Conservation (phyloP, 2,113 vertebrate genomes). For the Ibidorhyncha struthersii region DNA sequence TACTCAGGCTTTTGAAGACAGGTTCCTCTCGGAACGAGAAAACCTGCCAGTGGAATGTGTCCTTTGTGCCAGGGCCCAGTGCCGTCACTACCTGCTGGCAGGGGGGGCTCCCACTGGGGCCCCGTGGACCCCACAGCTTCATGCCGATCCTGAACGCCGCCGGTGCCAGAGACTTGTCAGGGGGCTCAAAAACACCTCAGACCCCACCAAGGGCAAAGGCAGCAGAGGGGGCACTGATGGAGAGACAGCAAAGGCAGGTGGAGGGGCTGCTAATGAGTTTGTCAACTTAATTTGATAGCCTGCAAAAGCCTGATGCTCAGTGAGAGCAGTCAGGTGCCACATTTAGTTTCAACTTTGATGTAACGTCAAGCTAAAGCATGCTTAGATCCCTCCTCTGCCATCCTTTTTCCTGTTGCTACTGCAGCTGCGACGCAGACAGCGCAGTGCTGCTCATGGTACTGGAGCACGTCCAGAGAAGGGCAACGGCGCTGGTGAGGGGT, state of each 20-base stretch:
- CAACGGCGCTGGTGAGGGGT: background rate
- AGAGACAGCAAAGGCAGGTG: background rate
- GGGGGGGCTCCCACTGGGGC: background rate
- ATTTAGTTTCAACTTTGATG: background rate
- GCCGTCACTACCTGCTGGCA: background rate
- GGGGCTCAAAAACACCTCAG: background rate
- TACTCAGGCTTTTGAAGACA: background rate
- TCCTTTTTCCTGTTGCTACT: accelerated
- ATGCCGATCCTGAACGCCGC: accelerated
- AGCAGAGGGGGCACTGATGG: background rate
- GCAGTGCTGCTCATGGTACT: background rate
- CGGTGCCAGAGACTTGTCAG: background rate
- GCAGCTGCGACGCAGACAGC: accelerated
- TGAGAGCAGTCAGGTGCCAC: background rate
- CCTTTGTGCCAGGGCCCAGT: background rate
- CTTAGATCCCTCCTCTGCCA: background rate
- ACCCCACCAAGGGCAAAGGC: background rate
- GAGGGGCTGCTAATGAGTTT: background rate
- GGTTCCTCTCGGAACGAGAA: background rate
- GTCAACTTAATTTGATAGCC: background rate
- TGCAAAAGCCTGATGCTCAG: background rate
- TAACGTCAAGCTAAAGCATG: accelerated
- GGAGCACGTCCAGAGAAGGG: background rate
- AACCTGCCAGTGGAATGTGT: background rate
- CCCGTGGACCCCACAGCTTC: accelerated